phyloP scores from a whole-genome alignment of 2,888 invertebrate species.

The Coecobrya sp. region DNA sequence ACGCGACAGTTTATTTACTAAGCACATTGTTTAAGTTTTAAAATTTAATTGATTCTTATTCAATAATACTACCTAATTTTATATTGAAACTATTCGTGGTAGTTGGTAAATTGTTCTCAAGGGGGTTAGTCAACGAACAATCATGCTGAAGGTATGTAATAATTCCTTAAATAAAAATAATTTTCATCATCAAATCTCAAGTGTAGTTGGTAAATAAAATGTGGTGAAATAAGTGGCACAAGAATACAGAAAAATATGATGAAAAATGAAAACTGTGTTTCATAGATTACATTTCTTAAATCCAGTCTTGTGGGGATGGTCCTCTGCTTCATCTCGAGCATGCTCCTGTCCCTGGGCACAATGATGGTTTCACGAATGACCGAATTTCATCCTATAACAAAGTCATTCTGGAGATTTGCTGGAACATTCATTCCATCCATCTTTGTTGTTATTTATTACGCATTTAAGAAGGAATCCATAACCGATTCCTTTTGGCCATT shows the following conservation, averaged over 20 bases:
- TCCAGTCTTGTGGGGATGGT: slow-evolving; percentile 83
- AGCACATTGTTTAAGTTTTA: too few species aligned
- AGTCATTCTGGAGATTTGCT: slow-evolving; percentile 82
- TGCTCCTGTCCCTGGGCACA: slow-evolving; percentile 83
- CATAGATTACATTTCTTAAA: slow-evolving; percentile 9
- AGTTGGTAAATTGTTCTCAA: too few species aligned
- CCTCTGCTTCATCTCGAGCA: slow-evolving; percentile 84
- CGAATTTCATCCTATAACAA: slow-evolving; percentile 85
- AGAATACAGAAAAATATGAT: not conserved
- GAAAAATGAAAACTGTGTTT: not conserved
- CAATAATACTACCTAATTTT: too few species aligned
- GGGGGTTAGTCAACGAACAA: too few species aligned
- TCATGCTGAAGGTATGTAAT: not conserved
- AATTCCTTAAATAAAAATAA: not conserved
- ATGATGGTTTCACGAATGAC: slow-evolving; percentile 84
- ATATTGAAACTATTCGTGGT: too few species aligned
- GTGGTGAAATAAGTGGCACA: not conserved
- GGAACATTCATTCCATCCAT: slow-evolving; percentile 84
- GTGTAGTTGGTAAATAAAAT: not conserved
- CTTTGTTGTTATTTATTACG: slow-evolving; percentile 83
- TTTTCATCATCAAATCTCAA: too few species aligned
- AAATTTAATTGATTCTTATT: too few species aligned
- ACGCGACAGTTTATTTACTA: too few species aligned
- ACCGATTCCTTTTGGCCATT: slow-evolving; percentile 84
- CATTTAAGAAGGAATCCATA: slow-evolving; percentile 79